Evolutionary conservation across 2,888 invertebrate species (phyloP).

Genomic region (Euplagia quadripunctaria): DNA sequence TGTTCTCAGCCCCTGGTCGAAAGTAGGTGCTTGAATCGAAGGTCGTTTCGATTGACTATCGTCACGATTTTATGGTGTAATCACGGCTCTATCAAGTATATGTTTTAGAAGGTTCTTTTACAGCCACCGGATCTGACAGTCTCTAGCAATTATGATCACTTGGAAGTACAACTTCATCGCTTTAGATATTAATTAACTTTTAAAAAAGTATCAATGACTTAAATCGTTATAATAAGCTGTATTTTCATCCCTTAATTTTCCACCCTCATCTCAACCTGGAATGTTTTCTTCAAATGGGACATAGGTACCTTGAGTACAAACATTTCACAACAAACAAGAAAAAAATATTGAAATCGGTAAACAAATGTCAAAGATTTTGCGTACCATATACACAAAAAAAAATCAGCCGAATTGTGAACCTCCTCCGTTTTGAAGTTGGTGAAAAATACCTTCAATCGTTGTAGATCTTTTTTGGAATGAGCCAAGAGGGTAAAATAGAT

Average conservation of each 20-base stretch:
- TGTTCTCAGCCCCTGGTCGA: conserved; percentile 31
- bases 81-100: conserved; percentile 28
- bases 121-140: not conserved
- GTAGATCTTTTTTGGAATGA: not conserved
- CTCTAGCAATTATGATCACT: not conserved
- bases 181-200: not conserved
- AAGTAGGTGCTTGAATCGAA: conserved; percentile 33
- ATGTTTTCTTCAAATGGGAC: too few relatives aligned
- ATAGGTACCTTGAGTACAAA: too few relatives aligned
- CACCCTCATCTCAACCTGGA: too few relatives aligned
- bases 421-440: too few relatives aligned
- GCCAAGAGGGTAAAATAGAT: not conserved
- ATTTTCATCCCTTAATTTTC: too few relatives aligned
- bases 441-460: not conserved
- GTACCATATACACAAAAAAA: too few relatives aligned
- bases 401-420: too few relatives aligned
- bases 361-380: too few relatives aligned
- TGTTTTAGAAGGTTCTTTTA: conserved; percentile 37
- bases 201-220: too few relatives aligned
- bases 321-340: too few relatives aligned
- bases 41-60: conserved; percentile 35
- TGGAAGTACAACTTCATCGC: not conserved
- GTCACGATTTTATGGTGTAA: conserved; percentile 51
- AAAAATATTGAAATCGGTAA: too few relatives aligned
- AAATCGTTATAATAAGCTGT: too few relatives aligned